Conservation (phyloP, 1,140 invertebrate genomes). For the Panagrolaimus sp. region DNA sequence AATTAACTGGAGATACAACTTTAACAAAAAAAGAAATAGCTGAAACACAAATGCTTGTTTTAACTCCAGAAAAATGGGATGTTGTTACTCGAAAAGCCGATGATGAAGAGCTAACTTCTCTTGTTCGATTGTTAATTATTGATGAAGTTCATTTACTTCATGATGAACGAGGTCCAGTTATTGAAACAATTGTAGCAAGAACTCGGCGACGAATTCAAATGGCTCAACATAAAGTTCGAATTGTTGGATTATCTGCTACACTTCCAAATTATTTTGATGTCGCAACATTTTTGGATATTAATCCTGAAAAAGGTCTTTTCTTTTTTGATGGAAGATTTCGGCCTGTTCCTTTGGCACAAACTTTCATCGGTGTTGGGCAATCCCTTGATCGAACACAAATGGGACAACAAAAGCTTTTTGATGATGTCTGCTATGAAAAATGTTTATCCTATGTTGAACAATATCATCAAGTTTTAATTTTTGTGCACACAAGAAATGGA, state of each 20-base stretch:
- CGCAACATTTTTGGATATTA: conserved; percentile 84
- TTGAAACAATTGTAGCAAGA: conserved; percentile 90
- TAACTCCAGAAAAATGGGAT: conserved; percentile 99
- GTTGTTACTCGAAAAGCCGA: conserved; percentile 90
- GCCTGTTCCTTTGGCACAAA: conserved; percentile 84
- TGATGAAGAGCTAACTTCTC: conserved; percentile 68
- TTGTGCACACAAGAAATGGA: conserved; percentile 93
- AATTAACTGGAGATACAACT: conserved; percentile 97
- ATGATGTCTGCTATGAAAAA: conserved; percentile 66
- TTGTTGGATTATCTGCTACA: conserved; percentile 95
- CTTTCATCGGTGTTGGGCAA: conserved; percentile 80
- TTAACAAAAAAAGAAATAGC: conserved; percentile 87
- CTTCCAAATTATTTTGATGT: conserved; percentile 96
- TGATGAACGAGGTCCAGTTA: conserved; percentile 91
- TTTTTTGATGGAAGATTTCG: conserved; percentile 94
- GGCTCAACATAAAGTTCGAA: conserved; percentile 86
- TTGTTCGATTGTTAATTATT: conserved; percentile 90
- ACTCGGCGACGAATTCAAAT: conserved; percentile 84
- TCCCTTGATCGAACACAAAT: conserved; percentile 70
- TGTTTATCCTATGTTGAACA: conserved; percentile 35
- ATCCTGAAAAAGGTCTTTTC: conserved; percentile 84
- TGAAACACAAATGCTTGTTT: conserved; percentile 93
- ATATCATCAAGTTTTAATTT: conserved; percentile 79
- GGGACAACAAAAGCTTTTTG: conserved; percentile 74
- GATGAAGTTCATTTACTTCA: conserved; percentile 97